Conservation (phyloP, 1,140 invertebrate genomes). For the Mizuhopecten yessoensis region DNA sequence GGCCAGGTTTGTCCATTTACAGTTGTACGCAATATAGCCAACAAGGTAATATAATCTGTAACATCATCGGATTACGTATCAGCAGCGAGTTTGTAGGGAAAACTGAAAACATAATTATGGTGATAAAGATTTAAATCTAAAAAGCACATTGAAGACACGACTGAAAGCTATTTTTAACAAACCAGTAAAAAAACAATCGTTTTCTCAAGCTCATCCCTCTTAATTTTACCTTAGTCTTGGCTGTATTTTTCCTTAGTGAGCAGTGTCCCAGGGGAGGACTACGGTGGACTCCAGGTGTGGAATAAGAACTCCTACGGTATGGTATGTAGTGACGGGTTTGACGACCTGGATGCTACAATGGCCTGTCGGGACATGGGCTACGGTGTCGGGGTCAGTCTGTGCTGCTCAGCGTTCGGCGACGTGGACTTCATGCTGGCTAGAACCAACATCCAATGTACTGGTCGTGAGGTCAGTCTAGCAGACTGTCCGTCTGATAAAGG, state of each 20-base stretch:
- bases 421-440: slow-evolving; percentile 55
- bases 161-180: no score
- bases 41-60: no score
- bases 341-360: slow-evolving; percentile 70
- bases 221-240: no score
- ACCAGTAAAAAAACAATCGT: no score
- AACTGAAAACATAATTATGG: no score
- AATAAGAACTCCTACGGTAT: slow-evolving; percentile 63
- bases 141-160: no score
- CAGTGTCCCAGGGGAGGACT: slow-evolving; percentile 66
- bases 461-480: slow-evolving; percentile 62
- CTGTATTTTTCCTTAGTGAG: slow-evolving; percentile 63
- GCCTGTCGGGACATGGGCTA: slow-evolving; percentile 76
- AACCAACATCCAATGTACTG: slow-evolving; percentile 61
- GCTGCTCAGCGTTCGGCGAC: slow-evolving; percentile 68
- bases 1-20: slow-evolving; percentile 60
- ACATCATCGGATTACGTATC: no score
- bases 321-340: slow-evolving; percentile 76
- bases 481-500: slow-evolving; percentile 59
- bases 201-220: not conserved
- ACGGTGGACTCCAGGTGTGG: slow-evolving; percentile 71
- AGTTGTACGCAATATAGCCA: no score
- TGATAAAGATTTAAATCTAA: no score
- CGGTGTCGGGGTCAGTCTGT: slow-evolving; percentile 67
- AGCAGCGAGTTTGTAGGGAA: no score